A percentile compares a stretch with the other conserved stretches of the same genome.
Conservation (phyloP, 2,888 invertebrate species). For the Idaea biselata region DNA sequence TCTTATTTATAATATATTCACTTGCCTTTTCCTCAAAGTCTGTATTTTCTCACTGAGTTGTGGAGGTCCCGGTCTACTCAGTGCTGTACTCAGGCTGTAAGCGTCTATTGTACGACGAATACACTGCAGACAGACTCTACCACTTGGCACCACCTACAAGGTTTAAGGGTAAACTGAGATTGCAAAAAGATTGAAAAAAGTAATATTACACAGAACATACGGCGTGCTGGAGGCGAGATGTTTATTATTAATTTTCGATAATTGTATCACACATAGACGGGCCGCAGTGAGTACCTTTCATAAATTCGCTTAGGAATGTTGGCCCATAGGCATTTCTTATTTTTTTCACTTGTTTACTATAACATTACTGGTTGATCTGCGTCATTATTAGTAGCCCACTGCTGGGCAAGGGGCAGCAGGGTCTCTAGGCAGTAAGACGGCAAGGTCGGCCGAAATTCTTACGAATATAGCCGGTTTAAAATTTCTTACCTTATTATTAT, state of each 20-base stretch:
- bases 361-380: no score
- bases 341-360: no score
- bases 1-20: not conserved
- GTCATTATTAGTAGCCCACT: no score
- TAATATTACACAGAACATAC: not conserved
- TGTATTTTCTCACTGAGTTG: slow-evolving; percentile 70
- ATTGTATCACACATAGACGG: no score
- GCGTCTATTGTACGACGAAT: slow-evolving; percentile 59
- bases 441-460: not conserved
- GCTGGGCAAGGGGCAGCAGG: no score
- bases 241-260: no score
- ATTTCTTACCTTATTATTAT: slow-evolving; percentile 59
- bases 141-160: slow-evolving; percentile 59
- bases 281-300: no score
- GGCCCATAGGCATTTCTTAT: no score
- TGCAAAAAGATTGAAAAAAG: not conserved
- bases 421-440: no score
- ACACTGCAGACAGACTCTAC: slow-evolving; percentile 56
- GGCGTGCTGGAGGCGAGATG: no score
- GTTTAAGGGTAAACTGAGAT: not conserved
- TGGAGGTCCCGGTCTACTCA: slow-evolving; percentile 46
- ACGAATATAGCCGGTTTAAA: not conserved
- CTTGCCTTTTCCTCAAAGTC: slow-evolving; percentile 52
- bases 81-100: slow-evolving; percentile 55
- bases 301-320: no score